phyloP scores from a whole-genome alignment of 2,797 vertebrate species.

The Propithecus perrieri region DNA sequence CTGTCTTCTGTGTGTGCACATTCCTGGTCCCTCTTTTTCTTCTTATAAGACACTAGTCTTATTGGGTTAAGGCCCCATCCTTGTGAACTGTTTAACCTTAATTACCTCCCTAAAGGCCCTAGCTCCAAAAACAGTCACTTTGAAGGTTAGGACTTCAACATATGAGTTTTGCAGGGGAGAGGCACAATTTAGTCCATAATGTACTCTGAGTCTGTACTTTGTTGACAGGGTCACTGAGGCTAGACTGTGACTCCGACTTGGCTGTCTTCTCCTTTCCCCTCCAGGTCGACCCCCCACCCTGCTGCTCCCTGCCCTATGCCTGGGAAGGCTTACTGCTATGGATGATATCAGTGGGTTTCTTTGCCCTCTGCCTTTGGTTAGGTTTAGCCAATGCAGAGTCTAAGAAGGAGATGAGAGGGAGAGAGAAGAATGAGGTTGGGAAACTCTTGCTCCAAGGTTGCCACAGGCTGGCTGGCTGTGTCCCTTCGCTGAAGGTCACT shows the following conservation, averaged over 20 bases:
- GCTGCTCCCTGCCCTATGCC: neutral
- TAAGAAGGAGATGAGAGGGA: neutral
- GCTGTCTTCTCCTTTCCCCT: neutral
- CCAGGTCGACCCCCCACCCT: neutral
- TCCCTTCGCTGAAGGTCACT: neutral
- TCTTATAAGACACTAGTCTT: neutral
- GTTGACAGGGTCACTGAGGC: neutral
- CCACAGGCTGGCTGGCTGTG: neutral
- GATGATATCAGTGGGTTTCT: neutral
- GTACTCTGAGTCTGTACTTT: neutral
- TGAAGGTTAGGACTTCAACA: neutral
- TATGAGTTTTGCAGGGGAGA: neutral
- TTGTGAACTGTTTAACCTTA: neutral
- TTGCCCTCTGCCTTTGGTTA: constrained; percentile 13
- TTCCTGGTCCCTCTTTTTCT: neutral
- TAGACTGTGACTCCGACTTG: neutral
- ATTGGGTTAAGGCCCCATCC: neutral
- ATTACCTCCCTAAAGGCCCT: neutral
- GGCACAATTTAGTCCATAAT: neutral
- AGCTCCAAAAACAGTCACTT: neutral
- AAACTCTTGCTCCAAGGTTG: neutral
- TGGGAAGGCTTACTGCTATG: neutral
- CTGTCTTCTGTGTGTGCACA: neutral
- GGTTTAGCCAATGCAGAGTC: neutral
- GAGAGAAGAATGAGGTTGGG: neutral